Evolutionary conservation across 2,888 invertebrate genomes (phyloP).

Genomic region (Myopa tessellatipennis): DNA sequence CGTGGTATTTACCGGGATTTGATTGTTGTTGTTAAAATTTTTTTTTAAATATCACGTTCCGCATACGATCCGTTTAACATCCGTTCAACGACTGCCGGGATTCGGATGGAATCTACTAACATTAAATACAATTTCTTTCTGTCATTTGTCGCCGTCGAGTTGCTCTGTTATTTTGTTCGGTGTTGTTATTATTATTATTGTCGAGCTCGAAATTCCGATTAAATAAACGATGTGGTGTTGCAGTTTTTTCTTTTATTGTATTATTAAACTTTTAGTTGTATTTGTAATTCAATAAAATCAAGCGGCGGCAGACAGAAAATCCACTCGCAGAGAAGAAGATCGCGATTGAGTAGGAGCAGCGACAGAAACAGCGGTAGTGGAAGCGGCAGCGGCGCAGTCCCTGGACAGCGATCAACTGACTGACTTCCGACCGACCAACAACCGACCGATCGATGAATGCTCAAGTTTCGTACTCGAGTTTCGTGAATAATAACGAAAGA

Average conservation of each 20-base stretch:
- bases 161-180: conserved; percentile 39
- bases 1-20: too few species aligned
- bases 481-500: conserved; percentile 25
- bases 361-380: not conserved
- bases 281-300: conserved; percentile 19
- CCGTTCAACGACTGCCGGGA: conserved; percentile 58
- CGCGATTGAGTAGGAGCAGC: conserved; percentile 8
- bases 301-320: not conserved
- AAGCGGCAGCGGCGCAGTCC: not conserved
- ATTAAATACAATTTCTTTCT: conserved; percentile 55
- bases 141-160: conserved; percentile 40
- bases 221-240: conserved; percentile 24
- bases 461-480: conserved; percentile 28
- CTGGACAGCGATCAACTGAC: not conserved
- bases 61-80: conserved; percentile 56
- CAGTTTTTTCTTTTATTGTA: not conserved
- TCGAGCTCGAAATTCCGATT: conserved; percentile 32
- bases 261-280: conserved; percentile 3
- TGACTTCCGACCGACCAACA: not conserved
- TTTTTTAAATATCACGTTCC: conserved; percentile 12
- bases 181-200: conserved; percentile 29
- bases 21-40: too few species aligned
- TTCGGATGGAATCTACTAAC: conserved; percentile 51
- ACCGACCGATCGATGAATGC: conserved; percentile 24
- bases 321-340: not conserved